These are phyloP conservation scores for Mionectes olivaceus DNA, from an alignment of 2,797 vertebrate species.

Conservation along the genomic window DNA sequence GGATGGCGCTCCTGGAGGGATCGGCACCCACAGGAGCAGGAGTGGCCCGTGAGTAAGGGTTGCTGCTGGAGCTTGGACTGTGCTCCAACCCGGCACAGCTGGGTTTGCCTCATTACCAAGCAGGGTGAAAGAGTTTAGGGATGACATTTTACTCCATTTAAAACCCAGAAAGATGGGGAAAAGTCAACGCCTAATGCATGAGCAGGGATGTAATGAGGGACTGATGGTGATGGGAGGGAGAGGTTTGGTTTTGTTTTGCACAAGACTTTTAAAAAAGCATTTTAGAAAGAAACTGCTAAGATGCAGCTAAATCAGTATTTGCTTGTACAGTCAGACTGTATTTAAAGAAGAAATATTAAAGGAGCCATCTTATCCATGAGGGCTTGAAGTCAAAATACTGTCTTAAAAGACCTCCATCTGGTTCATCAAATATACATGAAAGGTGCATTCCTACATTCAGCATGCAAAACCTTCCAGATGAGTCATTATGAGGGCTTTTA, in stretches of 20 bases:
- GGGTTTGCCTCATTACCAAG: not conserved
- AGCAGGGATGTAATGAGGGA: not conserved
- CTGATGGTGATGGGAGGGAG: not conserved
- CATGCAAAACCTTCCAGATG: not conserved
- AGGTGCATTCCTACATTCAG: not conserved
- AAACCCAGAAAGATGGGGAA: not conserved
- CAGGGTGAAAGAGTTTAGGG: not conserved
- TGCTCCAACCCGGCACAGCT: not conserved
- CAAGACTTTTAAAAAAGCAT: not conserved
- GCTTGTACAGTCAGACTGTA: not conserved
- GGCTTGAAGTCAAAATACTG: not conserved
- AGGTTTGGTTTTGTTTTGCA: not conserved
- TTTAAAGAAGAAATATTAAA: constrained; percentile 10
- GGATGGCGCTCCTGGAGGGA: not conserved
- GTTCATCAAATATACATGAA: not conserved
- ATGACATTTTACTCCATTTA: not conserved
- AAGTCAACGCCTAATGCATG: not conserved
- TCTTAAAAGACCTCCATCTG: not conserved
- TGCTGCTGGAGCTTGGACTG: constrained; percentile 26
- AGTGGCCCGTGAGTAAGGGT: not conserved
- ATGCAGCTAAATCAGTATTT: not conserved
- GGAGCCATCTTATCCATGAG: not conserved
- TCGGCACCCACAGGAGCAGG: not conserved
- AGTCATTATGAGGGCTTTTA: not conserved
- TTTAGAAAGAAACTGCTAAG: not conserved